Conservation (phyloP, 2,113 vertebrate species). For the Paracanthobrama guichenoti region DNA sequence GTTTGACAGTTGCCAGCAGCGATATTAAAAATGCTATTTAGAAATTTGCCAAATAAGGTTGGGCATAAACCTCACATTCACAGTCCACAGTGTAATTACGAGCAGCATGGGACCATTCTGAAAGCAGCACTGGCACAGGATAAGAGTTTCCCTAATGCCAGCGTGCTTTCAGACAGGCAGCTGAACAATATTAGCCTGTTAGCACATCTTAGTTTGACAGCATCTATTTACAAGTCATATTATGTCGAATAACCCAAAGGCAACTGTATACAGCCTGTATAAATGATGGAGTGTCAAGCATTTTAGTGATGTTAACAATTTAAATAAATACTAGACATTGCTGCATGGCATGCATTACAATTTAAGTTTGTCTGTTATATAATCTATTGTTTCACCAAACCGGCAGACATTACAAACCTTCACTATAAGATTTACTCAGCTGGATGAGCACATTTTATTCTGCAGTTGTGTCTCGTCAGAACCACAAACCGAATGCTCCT, state of each 20-base stretch:
- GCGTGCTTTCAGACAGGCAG: constrained; percentile 20
- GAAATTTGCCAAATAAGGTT: constrained; percentile 24
- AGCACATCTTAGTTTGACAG: neutral
- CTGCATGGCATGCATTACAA: neutral
- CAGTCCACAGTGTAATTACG: constrained; percentile 23
- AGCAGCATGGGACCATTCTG: constrained; percentile 24
- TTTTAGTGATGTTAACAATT: neutral
- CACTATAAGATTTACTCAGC: neutral
- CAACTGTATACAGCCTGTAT: neutral
- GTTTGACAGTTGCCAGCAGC: constrained; percentile 27
- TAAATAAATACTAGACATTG: neutral
- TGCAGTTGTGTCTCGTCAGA: neutral
- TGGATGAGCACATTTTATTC: neutral
- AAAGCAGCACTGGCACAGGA: neutral
- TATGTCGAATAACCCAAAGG: neutral
- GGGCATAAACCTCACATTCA: constrained; percentile 23
- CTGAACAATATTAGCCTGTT: constrained; percentile 26
- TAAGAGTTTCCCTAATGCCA: constrained; percentile 21
- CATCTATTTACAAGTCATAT: neutral
- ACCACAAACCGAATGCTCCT: neutral
- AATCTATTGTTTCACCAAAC: neutral
- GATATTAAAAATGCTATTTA: neutral
- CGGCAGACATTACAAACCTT: neutral
- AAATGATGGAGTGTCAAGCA: neutral
- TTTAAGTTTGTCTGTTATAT: neutral